Conservation (phyloP, 1,140 invertebrate species). For the Augochlora pura region DNA sequence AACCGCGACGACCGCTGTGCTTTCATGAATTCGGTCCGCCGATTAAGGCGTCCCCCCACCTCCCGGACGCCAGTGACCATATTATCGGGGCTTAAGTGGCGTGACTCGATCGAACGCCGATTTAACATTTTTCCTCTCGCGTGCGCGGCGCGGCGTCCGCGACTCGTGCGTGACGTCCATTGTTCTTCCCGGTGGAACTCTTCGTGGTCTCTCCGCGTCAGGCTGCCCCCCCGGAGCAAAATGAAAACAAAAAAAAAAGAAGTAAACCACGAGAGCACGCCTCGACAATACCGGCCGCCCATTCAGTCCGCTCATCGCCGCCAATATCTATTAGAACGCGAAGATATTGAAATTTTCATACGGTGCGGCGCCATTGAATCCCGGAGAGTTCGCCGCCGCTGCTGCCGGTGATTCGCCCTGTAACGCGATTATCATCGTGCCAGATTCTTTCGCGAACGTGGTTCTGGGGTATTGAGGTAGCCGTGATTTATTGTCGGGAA, state of each 20-base stretch:
- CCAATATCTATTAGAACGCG: slow-evolving; percentile 25
- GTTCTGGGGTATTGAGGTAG: no score
- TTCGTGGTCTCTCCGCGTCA: slow-evolving; percentile 72
- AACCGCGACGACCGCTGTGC: no score
- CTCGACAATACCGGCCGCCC: slow-evolving; percentile 27
- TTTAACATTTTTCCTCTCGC: slow-evolving; percentile 69
- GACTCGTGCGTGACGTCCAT: slow-evolving; percentile 73
- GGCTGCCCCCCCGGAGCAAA: slow-evolving; percentile 52
- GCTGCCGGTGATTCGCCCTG: neutral
- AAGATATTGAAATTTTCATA: slow-evolving; percentile 22
- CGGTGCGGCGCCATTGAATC: neutral
- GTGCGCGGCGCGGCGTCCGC: slow-evolving; percentile 21
- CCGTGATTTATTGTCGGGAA: no score
- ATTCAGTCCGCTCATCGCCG: slow-evolving; percentile 38
- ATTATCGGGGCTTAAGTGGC: slow-evolving; percentile 72
- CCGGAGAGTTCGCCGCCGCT: no score
- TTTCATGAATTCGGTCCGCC: neutral
- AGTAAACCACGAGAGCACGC: slow-evolving; percentile 21
- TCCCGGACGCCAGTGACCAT: slow-evolving; percentile 63
- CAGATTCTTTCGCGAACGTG: no score
- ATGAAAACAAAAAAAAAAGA: no score
- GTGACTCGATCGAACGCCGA: slow-evolving; percentile 75
- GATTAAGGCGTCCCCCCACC: slow-evolving; percentile 46
- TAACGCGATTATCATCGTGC: no score
- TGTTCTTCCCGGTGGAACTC: slow-evolving; percentile 75